Percentiles rank a stretch among this genome's conserved stretches.
phyloP scores from a whole-genome alignment of 2,888 invertebrate species.

The Dryocosmus kuriphilus region DNA sequence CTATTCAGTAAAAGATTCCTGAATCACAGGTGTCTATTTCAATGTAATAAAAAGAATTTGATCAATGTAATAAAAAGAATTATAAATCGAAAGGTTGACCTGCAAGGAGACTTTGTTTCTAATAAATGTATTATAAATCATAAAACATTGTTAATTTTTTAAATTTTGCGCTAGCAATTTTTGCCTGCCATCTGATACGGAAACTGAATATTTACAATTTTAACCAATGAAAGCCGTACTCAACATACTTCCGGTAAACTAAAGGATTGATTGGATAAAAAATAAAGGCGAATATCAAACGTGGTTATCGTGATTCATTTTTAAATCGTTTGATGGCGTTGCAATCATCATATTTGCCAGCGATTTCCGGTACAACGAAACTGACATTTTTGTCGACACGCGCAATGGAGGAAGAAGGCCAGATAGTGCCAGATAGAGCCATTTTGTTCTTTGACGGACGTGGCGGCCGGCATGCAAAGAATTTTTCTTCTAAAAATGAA shows the following conservation, averaged over 20 bases:
- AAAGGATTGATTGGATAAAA: not conserved
- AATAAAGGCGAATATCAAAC: not conserved
- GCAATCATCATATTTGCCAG: constrained; percentile 47
- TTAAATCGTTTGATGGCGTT: not conserved
- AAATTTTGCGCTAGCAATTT: not conserved
- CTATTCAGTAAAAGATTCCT: too few relatives aligned
- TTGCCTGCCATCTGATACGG: not conserved
- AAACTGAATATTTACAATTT: not conserved
- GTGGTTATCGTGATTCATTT: not conserved
- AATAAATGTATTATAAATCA: too few relatives aligned
- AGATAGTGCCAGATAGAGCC: constrained; percentile 61
- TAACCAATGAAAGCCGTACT: constrained; percentile 21
- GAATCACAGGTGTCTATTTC: not conserved
- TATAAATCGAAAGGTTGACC: too few relatives aligned
- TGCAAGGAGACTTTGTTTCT: too few relatives aligned
- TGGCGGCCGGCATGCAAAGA: constrained; percentile 69
- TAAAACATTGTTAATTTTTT: not conserved
- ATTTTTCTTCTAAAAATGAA: constrained; percentile 60
- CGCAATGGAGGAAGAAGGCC: constrained; percentile 66
- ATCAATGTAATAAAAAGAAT: too few relatives aligned
- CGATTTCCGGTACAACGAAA: constrained; percentile 61
- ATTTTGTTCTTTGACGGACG: constrained; percentile 73
- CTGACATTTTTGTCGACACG: constrained; percentile 71
- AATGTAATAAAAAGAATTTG: not conserved
- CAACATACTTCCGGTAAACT: not conserved